Percentiles rank a stretch among this genome's conserved stretches.
phyloP scores from a whole-genome alignment of 1,140 invertebrate species.

The Drosophila grimshawi region DNA sequence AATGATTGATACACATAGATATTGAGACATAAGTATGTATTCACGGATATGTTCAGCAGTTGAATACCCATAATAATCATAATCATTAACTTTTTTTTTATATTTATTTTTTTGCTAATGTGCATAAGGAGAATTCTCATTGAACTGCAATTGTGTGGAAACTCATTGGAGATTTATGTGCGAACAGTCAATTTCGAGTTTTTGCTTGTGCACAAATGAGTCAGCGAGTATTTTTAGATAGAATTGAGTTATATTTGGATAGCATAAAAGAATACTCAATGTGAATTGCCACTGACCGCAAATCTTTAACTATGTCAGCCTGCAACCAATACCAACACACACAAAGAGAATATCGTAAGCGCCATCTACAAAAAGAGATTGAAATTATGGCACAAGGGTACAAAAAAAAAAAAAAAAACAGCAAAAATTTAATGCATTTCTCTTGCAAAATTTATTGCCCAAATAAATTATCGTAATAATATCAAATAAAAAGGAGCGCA shows the following conservation, averaged over 20 bases:
- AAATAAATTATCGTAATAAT: conserved; percentile 83
- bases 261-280: conserved; percentile 2
- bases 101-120: not conserved
- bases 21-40: not conserved
- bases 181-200: conserved; percentile 35
- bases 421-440: conserved; percentile 77
- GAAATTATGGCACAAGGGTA: conserved; percentile 70
- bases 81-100: conserved; percentile 21
- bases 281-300: not conserved
- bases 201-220: conserved; percentile 37
- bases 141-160: conserved; percentile 58
- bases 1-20: not conserved
- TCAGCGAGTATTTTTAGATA: conserved; percentile 33
- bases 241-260: conserved; percentile 47
- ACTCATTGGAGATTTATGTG: conserved; percentile 61
- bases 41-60: not conserved
- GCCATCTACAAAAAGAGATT: conserved; percentile 53
- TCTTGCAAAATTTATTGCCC: conserved; percentile 75
- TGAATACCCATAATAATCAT: conserved; percentile 39
- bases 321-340: not conserved
- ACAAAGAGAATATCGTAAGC: conserved; percentile 23
- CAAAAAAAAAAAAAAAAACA: conserved; percentile 10
- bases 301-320: not conserved
- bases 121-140: conserved; percentile 24
- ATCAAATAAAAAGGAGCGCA: conserved; percentile 73